Evolutionary conservation across 2,113 vertebrate species (phyloP).

Genomic region (Prolemur simus): DNA sequence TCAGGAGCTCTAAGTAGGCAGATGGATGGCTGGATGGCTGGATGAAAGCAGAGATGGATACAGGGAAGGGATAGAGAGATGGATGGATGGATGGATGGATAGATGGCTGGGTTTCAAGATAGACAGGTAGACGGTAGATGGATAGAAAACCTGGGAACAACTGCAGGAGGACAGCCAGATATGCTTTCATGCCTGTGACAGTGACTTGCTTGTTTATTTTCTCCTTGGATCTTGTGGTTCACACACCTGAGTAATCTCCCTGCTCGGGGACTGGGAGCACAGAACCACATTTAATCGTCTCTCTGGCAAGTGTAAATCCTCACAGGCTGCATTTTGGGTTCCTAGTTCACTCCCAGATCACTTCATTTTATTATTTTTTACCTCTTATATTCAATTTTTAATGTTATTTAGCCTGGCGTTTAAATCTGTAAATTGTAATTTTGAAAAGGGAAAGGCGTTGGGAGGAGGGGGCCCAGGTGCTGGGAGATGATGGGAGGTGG

Average conservation of each 20-base stretch:
- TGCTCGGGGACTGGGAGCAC: neutral
- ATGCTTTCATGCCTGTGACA: too few relatives aligned
- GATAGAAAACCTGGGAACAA: neutral
- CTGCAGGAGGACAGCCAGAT: neutral
- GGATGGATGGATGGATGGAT: neutral
- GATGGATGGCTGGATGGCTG: neutral
- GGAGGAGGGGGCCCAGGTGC: neutral
- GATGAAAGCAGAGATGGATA: neutral
- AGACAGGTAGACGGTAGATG: too few relatives aligned
- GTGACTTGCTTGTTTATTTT: neutral
- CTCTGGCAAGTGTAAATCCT: too few relatives aligned
- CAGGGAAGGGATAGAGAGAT: neutral
- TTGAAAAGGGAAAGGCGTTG: neutral
- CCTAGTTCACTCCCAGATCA: neutral
- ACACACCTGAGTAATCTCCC: accelerated
- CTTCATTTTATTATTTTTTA: neutral
- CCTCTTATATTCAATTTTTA: neutral
- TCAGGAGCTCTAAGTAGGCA: neutral
- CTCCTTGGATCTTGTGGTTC: neutral
- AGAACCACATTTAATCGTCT: accelerated
- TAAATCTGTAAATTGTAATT: neutral
- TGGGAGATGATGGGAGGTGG: neutral
- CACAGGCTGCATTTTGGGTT: neutral
- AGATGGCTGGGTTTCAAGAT: neutral
- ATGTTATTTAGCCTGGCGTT: neutral